A percentile compares a stretch with the other conserved stretches of the same genome.
Evolutionary conservation across 2,797 vertebrate species (phyloP).

Genomic region (Brachyalestes nurse): DNA sequence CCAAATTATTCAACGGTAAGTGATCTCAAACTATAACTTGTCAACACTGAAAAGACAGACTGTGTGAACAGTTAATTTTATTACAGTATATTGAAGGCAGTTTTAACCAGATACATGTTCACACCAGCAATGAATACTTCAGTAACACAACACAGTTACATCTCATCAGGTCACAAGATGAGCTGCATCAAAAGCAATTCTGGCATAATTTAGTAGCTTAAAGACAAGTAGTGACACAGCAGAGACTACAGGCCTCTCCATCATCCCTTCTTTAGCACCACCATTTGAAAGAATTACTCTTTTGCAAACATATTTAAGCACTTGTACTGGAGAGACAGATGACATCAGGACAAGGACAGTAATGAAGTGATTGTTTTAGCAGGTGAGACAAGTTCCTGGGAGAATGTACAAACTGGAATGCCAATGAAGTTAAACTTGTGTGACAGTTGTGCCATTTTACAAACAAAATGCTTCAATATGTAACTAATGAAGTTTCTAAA

Average conservation of each 20-base stretch:
- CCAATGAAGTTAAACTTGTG: not conserved
- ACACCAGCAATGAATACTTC: conserved; percentile 49
- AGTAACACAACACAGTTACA: conserved; percentile 40
- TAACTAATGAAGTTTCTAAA: not conserved
- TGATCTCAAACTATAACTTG: not conserved
- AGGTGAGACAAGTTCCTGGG: not conserved
- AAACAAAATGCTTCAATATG: not conserved
- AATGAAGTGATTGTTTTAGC: not conserved
- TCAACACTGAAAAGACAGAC: not conserved
- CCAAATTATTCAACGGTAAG: too few relatives aligned
- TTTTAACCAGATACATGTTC: conserved; percentile 35
- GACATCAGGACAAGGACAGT: not conserved
- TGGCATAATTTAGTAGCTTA: conserved; percentile 12
- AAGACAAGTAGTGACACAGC: not conserved
- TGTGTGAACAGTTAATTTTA: conserved; percentile 58
- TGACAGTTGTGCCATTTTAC: not conserved
- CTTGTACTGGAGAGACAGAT: not conserved
- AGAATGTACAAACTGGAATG: conserved; percentile 30
- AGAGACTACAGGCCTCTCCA: not conserved
- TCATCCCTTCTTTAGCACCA: conserved; percentile 1
- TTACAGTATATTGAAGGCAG: conserved; percentile 66
- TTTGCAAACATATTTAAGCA: conserved; percentile 5
- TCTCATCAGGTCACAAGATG: conserved; percentile 22
- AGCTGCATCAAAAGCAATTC: conserved; percentile 1
- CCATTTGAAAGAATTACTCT: not conserved